A percentile compares a stretch with the other conserved stretches of the same genome.
These are phyloP conservation scores for Beris chalybata DNA, from an alignment of 2,888 invertebrate genomes.

Conservation along the genomic window DNA sequence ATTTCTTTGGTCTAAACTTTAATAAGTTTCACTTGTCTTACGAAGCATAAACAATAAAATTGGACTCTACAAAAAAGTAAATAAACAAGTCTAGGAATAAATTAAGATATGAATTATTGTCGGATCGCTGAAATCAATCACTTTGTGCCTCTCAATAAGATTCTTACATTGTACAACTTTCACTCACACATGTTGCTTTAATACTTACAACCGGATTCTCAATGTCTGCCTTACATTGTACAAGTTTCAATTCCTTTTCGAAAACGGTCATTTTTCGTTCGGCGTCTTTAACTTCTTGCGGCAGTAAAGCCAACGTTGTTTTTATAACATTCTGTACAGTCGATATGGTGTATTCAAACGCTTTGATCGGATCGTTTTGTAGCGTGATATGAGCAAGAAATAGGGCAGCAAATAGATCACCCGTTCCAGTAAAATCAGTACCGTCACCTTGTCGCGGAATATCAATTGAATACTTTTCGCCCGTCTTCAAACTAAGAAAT, in stretches of 20 bases:
- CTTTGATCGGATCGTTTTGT: slow-evolving; percentile 66
- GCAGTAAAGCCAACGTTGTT: slow-evolving; percentile 67
- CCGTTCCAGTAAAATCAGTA: slow-evolving; percentile 87
- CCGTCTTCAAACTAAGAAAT: slow-evolving; percentile 67
- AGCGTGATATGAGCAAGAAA: slow-evolving; percentile 83
- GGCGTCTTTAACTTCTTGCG: slow-evolving; percentile 45
- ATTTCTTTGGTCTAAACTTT: slow-evolving; percentile 2
- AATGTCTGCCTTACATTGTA: slow-evolving; percentile 80
- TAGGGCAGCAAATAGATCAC: slow-evolving; percentile 90
- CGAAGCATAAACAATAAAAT: neutral
- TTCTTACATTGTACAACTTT: neutral
- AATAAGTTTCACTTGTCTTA: neutral
- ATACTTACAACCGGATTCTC: slow-evolving; percentile 66
- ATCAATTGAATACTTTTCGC: slow-evolving; percentile 48
- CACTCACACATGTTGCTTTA: slow-evolving; percentile 36
- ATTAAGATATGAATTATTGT: slow-evolving; percentile 10
- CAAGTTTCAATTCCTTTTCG: slow-evolving; percentile 73
- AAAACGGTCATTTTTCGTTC: slow-evolving; percentile 53
- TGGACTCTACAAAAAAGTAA: neutral
- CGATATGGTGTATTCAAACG: slow-evolving; percentile 81
- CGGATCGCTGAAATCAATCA: neutral
- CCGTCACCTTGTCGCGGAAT: slow-evolving; percentile 77
- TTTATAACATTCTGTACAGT: slow-evolving; percentile 78
- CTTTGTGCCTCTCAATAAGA: neutral
- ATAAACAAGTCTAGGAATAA: slow-evolving; percentile 3